These are phyloP conservation scores for Gymnoscelis rufifasciata DNA, from an alignment of 2,888 invertebrate species.

Conservation along the genomic window DNA sequence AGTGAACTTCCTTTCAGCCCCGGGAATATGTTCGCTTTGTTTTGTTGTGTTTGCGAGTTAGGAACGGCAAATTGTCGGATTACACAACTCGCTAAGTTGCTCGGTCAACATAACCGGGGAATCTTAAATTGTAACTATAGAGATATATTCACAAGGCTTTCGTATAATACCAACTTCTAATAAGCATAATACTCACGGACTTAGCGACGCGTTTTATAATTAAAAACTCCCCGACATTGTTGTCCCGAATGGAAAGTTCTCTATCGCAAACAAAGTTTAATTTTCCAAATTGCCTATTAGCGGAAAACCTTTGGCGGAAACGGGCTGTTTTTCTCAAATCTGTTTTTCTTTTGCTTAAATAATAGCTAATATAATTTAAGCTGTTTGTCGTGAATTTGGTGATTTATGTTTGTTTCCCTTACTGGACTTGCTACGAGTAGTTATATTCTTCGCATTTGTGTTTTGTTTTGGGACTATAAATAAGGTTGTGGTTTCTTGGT, in stretches of 20 bases:
- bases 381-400: slow-evolving; percentile 63
- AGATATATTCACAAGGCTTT: slow-evolving; percentile 42
- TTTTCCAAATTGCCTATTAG: slow-evolving; percentile 53
- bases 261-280: slow-evolving; percentile 48
- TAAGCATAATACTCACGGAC: slow-evolving; percentile 24
- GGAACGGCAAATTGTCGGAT: slow-evolving; percentile 72
- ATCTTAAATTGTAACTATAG: slow-evolving; percentile 50
- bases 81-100: slow-evolving; percentile 71
- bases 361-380: slow-evolving; percentile 52
- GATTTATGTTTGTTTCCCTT: slow-evolving; percentile 68
- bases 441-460: slow-evolving; percentile 55
- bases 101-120: slow-evolving; percentile 63
- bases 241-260: slow-evolving; percentile 51
- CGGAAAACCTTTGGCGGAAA: slow-evolving; percentile 40
- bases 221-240: slow-evolving; percentile 43
- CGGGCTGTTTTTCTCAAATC: slow-evolving; percentile 42
- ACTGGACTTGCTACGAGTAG: slow-evolving; percentile 48
- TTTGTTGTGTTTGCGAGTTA: slow-evolving; percentile 76
- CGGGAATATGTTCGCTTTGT: slow-evolving; percentile 72
- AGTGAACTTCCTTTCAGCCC: slow-evolving; percentile 69
- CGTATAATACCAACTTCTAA: slow-evolving; percentile 49
- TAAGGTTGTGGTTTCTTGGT: slow-evolving; percentile 65
- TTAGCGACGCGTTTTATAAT: slow-evolving; percentile 33
- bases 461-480: slow-evolving; percentile 63
- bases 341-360: slow-evolving; percentile 57